Conservation (phyloP, 2,888 invertebrate species). For the Netelia melanura region DNA sequence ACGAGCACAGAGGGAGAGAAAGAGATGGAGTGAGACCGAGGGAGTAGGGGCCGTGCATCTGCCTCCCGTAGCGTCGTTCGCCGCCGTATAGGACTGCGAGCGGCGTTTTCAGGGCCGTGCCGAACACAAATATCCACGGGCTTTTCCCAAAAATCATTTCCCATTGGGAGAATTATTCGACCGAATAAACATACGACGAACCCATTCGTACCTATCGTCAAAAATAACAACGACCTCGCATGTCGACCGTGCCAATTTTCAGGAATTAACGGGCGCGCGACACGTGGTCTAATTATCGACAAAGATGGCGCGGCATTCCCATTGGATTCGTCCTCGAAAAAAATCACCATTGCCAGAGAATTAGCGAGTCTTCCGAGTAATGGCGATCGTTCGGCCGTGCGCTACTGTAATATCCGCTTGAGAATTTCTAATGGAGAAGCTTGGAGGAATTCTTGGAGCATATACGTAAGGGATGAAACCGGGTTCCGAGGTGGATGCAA, state of each 20-base stretch:
- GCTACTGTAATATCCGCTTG: neutral
- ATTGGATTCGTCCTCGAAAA: too few relatives aligned
- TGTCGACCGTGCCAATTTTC: too few relatives aligned
- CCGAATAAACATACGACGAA: neutral
- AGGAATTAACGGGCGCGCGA: too few relatives aligned
- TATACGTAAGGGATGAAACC: conserved; percentile 35
- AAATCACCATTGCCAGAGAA: too few relatives aligned
- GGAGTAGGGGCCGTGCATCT: conserved; percentile 67
- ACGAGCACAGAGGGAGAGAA: conserved; percentile 40
- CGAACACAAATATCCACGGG: conserved; percentile 45
- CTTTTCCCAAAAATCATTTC: neutral
- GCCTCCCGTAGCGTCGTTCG: conserved; percentile 67
- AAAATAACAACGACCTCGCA: too few relatives aligned
- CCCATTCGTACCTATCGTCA: too few relatives aligned
- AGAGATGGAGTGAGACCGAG: neutral
- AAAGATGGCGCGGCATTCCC: too few relatives aligned
- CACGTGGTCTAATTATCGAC: too few relatives aligned
- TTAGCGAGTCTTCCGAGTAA: too few relatives aligned
- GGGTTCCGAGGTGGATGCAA: conserved; percentile 37
- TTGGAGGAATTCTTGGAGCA: conserved; percentile 37
- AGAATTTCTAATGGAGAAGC: neutral
- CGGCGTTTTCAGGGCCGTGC: conserved; percentile 64
- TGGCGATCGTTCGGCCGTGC: too few relatives aligned
- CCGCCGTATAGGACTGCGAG: conserved; percentile 24
- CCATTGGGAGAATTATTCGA: neutral